Conservation (phyloP, 23 tunicate species). For the Ciona savignyi region DNA sequence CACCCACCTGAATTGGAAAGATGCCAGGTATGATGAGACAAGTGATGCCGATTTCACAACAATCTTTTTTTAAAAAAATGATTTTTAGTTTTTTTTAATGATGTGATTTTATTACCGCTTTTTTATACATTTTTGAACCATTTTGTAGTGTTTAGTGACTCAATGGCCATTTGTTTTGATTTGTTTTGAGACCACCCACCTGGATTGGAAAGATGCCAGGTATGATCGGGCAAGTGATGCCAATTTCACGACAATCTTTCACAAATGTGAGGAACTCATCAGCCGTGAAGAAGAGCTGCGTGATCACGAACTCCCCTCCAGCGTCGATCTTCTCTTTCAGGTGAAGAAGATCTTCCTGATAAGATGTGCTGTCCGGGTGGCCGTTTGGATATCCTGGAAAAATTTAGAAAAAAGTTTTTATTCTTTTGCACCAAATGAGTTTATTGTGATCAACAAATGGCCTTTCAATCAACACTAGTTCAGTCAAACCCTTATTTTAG, state of each 20-base stretch:
- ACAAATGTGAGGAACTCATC: conserved; percentile 69
- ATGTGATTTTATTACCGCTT: no score
- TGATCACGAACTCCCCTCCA: conserved; percentile 71
- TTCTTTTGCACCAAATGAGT: no score
- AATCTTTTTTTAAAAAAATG: no score
- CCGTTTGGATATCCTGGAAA: conserved; percentile 79
- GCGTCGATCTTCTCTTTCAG: conserved; percentile 82
- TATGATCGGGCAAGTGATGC: conserved; percentile 72
- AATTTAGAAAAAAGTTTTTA: no score
- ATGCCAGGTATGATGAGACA: conserved; percentile 89
- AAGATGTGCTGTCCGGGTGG: conserved; percentile 73
- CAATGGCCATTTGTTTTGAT: no score
- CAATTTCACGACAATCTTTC: conserved; percentile 68
- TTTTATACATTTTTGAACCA: no score
- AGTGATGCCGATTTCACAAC: conserved; percentile 59
- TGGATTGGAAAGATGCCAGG: conserved; percentile 94
- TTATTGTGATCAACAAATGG: no score
- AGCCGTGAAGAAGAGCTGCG: conserved; percentile 77
- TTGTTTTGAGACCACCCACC: conserved; percentile 25
- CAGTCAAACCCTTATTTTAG: no score
- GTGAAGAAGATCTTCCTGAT: conserved; percentile 54
- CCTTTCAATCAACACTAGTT: no score
- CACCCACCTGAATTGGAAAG: conserved; percentile 79
- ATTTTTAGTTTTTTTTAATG: no score
- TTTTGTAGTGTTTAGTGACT: no score